Evolutionary conservation across 2,888 invertebrate species (phyloP), one percentile per base, ranked within the genome.

Genomic region (Xestia sexstrigata): DNA sequence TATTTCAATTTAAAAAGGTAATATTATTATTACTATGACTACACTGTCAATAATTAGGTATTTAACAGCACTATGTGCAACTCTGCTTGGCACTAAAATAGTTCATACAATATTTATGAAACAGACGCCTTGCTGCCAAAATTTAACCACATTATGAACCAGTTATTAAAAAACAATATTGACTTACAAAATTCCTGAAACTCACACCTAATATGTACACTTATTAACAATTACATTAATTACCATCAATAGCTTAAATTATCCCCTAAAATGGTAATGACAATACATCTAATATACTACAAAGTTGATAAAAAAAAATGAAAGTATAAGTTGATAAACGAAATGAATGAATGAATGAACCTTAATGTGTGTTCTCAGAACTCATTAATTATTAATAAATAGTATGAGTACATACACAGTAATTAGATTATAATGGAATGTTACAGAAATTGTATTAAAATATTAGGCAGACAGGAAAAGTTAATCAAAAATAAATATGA

Each of bases 1-100:
- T 30, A 39, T 30, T 42, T 23, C 7, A 8, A 47, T 42, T 15
- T 2, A n/a, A 39, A 55, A 55, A 17, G 15, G 7, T 60, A 0
- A 35, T 65, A 1, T 65, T 13, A 55, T 66, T 26, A 60, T 9
- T 17, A 26, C 6, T 42, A 52, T 74, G 17, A 42, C 30, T 30
- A 30, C 6, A 30, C 23, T 52, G 26, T n/a, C 13, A 30, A 35
- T 7, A 35, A 35, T 35, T 35, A 35, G 39, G n/a, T n/a, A n/a
- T 23, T 5, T 52, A 23, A 70, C n/a, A 55, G 52, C 45, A 70
- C 52, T 52, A 69, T 5, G 26, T 70, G 35, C 45, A 79, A 45
- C 17, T 62, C 6, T 5, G 23, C 8, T 63, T 63, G 52, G 35
- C 62, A 78, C 52, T 63, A 35, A 49, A 76, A 39, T 55, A 17